Base-by-base conservation (phyloP, 2,888 invertebrate species). In the Agrotis clavis region DNA sequence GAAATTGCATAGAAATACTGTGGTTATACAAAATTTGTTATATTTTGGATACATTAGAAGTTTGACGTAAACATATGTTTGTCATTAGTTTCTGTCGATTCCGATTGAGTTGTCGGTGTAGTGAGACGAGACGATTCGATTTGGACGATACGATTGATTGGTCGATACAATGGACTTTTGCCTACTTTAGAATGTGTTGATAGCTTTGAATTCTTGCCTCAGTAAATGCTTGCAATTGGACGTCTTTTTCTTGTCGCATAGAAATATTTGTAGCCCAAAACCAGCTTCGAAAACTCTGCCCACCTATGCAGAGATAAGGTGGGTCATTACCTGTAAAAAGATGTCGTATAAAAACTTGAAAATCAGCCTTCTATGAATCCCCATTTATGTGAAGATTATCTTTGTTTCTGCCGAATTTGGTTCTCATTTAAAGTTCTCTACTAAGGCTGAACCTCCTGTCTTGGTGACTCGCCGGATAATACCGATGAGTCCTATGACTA, bases 1-100 rank as follows among this genome's bases (percentile, higher is more conserved):
- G 90, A 84, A 95, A 95, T 95, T 88, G 92, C 87, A 89, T 77
- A 89, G 88, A 91, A 82, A 92, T 91, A 84, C 86, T 84, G 85
- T 85, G 82, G 82, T 83, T 75, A 79, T 84, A 92, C 88, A 89
- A 90, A 92, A 90, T 85, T 86, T 80, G 80, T 86, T 84, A 84
- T 90, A 90, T 88, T 88, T 89, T 85, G 78, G 79, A 85, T 83
- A 86, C 79, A 89, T 67, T 86, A 77, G 83, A 82, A 71, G 83
- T 83, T 84, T 88, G 92, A 91, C 89, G 87, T 90, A 89, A 92
- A 90, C 79, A 83, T 86, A 89, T 89, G 76, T 50, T 19, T 21
- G 73, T 67, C 75, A 83, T 85, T 81, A 81, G 79, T 86, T 72
- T 25, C 7, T 65, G 77, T 77, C 78, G 61, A 82, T 78, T 35